These are phyloP conservation scores for Trachelus tabidus DNA, from an alignment of 2,888 invertebrate genomes.

Conservation along the genomic window DNA sequence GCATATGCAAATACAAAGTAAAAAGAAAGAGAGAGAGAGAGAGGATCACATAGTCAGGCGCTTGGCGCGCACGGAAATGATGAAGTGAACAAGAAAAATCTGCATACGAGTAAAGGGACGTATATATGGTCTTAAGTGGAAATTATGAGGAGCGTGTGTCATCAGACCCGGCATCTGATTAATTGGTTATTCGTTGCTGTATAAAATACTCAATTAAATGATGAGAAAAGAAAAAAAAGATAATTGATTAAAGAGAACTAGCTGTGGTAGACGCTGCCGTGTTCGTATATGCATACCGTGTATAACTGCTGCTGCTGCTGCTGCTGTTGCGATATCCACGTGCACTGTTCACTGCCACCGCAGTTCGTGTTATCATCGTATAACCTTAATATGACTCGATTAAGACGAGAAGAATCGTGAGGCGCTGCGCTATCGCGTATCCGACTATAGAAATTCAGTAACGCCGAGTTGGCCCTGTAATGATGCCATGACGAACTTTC, in stretches of 20 bases:
- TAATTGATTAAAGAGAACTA: conserved; percentile 39
- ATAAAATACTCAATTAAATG: conserved; percentile 7
- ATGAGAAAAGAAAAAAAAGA: conserved; percentile 10
- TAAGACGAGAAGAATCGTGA: conserved; percentile 15
- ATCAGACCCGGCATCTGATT: background rate
- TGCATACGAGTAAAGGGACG: too few relatives aligned
- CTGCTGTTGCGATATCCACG: conserved; percentile 62
- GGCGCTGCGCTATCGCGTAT: too few relatives aligned
- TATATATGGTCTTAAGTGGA: too few relatives aligned
- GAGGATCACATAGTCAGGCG: too few relatives aligned
- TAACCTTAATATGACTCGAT: conserved; percentile 46
- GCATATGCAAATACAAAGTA: conserved; percentile 14
- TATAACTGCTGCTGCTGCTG: conserved; percentile 51
- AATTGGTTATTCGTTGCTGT: background rate
- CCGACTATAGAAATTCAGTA: too few relatives aligned
- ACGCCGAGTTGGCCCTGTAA: too few relatives aligned
- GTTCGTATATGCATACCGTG: conserved; percentile 59
- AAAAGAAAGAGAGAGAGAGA: too few relatives aligned
- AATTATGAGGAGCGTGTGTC: too few relatives aligned
- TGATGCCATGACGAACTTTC: too few relatives aligned
- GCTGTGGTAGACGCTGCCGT: conserved; percentile 62
- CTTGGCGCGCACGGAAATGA: too few relatives aligned
- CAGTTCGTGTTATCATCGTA: conserved; percentile 63
- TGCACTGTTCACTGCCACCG: conserved; percentile 66
- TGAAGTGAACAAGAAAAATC: too few relatives aligned